Conservation (phyloP, 1,140 invertebrate species). For the Drosophila truncata region DNA sequence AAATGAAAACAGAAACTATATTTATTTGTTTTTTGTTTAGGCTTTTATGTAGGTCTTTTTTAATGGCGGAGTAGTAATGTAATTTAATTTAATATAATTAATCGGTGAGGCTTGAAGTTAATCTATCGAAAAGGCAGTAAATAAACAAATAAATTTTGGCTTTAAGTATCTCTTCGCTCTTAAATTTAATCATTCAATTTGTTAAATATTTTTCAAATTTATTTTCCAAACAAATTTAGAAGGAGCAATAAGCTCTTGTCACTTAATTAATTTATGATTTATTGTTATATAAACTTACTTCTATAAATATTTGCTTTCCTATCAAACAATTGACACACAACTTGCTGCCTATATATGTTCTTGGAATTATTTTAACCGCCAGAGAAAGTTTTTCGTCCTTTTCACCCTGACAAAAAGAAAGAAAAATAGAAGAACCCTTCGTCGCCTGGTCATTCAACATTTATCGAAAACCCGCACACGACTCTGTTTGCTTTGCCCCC, state of each 20-base stretch:
- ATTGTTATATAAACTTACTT: too few species aligned
- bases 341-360: neutral
- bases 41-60: neutral
- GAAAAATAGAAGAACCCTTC: constrained; percentile 20
- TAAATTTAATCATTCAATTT: neutral
- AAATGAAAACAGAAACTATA: constrained; percentile 5
- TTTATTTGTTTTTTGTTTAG: neutral
- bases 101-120: neutral
- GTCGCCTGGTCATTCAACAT: constrained; percentile 36
- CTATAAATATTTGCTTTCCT: neutral
- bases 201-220: neutral
- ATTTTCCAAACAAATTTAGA: too few species aligned
- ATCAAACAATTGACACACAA: neutral
- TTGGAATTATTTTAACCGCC: neutral
- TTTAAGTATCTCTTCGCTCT: neutral
- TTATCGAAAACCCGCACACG: constrained; percentile 33
- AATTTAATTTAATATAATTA: neutral
- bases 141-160: neutral
- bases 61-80: neutral
- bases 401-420: constrained; percentile 3
- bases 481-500: constrained; percentile 35
- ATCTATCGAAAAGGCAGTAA: neutral
- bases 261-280: neutral
- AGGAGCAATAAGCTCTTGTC: too few species aligned
- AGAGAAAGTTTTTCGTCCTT: constrained; percentile 1